Conservation (phyloP, 2,113 vertebrate species). For the Typhlomys cinereus region DNA sequence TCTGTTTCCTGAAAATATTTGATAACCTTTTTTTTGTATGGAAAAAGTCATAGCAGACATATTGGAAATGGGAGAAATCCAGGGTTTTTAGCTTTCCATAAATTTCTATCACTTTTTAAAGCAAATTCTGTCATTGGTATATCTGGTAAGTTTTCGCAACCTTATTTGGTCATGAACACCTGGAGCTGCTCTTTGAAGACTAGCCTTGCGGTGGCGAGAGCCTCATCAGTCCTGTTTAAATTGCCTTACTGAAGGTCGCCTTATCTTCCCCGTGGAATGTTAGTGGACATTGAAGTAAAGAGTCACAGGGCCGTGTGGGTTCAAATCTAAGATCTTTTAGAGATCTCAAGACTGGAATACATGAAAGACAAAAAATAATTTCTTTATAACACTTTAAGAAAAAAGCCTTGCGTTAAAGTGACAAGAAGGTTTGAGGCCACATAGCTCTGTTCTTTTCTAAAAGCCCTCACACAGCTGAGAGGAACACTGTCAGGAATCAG, state of each 20-base stretch:
- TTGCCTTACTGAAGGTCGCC: background rate
- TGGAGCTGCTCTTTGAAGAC: background rate
- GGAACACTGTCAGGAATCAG: background rate
- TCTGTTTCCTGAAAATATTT: background rate
- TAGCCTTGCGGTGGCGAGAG: background rate
- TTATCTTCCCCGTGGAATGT: background rate
- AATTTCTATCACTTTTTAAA: background rate
- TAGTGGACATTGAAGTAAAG: background rate
- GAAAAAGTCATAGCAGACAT: background rate
- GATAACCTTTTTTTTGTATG: background rate
- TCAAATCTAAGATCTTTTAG: background rate
- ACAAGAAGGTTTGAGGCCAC: background rate
- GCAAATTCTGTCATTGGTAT: background rate
- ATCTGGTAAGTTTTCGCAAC: background rate
- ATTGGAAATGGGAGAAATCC: background rate
- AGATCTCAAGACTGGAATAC: background rate
- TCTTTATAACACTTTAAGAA: background rate
- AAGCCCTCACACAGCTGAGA: background rate
- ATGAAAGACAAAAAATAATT: background rate
- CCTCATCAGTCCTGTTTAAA: background rate
- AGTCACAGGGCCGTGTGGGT: background rate
- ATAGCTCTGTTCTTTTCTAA: background rate
- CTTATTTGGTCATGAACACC: background rate
- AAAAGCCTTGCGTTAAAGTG: background rate
- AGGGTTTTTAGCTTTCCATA: background rate